Base-by-base conservation (phyloP, 2,797 vertebrate species). In the Caiman crocodilus region DNA sequence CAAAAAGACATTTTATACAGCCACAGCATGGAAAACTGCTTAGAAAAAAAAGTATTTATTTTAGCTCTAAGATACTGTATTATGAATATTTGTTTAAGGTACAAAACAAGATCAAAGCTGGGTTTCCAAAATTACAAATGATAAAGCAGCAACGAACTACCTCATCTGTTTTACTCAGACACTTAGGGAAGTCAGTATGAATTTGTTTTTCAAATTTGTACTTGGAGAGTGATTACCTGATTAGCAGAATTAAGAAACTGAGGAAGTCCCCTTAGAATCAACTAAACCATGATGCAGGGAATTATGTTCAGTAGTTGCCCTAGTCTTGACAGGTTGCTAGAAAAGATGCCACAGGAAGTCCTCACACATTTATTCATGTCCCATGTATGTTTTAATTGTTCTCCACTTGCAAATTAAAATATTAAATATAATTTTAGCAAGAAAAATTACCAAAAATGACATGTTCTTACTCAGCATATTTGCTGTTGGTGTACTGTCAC, bases 401-500 rank as follows among this genome's bases (percentile, higher is more conserved):
- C 90, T n/a, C 88, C 87, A 42, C 5, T 76, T 90, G 67, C 80
- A 79, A 91, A 91, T 63, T 73, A n/a, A 84, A 76, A n/a, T 13
- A 12, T 14, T 42, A 42, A 42, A 42, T 10, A 3, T 90, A 73
- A 30, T 69, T 69, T 69, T 32, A 42, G 42, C 42, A 42, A 42
- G 42, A 50, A 50, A 50, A 50, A 50, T 50, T 3, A 50, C 6
- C 25, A 14, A 25, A 73, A 7, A 8, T 15, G 21, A 50, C 6
- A 25, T 50, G 25, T 25, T 42, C 69, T 71, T 50, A 26, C 23
- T 50, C 35, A 15, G 26, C 35, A 50, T 32, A 23, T 71, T 21
- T 32, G 30, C 30, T 71, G 5, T 32, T 71, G 7, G 42, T 71
- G 69, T 50, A 23, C 50, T 50, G 42, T 50, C 12, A 26, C 30